Percentiles rank a stretch among this genome's conserved stretches.
These are phyloP conservation scores for Myotis planiceps DNA, from an alignment of 2,797 vertebrate species.

Conservation along the genomic window DNA sequence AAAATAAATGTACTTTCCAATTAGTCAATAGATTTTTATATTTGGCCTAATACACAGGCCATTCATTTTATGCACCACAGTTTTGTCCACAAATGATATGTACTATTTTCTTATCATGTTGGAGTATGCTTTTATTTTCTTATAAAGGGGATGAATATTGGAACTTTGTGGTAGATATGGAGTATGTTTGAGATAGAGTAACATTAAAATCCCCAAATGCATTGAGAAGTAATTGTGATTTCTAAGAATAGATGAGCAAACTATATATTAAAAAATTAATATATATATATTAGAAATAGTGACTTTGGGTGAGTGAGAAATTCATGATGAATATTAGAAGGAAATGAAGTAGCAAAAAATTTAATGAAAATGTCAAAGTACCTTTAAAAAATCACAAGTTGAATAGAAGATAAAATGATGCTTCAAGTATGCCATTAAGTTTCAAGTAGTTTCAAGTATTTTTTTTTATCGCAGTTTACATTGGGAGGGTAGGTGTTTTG, in stretches of 20 bases:
- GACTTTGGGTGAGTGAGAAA: neutral
- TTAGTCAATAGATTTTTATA: neutral
- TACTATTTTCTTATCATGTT: neutral
- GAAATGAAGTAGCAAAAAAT: neutral
- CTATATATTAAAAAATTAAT: neutral
- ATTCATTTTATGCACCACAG: neutral
- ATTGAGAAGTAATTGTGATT: neutral
- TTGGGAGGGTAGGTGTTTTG: neutral
- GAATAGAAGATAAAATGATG: neutral
- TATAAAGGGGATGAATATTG: neutral
- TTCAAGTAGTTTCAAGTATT: neutral
- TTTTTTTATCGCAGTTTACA: neutral
- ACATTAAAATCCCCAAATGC: neutral
- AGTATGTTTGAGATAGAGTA: neutral
- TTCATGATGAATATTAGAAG: neutral
- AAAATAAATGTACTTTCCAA: neutral
- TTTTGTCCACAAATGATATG: neutral
- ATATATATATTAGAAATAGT: neutral
- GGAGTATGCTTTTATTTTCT: neutral
- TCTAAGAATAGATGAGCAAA: neutral
- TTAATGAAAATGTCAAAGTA: neutral
- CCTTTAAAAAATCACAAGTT: neutral
- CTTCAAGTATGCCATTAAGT: neutral
- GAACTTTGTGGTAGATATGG: too few species aligned
- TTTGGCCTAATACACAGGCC: neutral